Conservation (phyloP, 2,797 vertebrate genomes). For the Typhlichthys subterraneus region DNA sequence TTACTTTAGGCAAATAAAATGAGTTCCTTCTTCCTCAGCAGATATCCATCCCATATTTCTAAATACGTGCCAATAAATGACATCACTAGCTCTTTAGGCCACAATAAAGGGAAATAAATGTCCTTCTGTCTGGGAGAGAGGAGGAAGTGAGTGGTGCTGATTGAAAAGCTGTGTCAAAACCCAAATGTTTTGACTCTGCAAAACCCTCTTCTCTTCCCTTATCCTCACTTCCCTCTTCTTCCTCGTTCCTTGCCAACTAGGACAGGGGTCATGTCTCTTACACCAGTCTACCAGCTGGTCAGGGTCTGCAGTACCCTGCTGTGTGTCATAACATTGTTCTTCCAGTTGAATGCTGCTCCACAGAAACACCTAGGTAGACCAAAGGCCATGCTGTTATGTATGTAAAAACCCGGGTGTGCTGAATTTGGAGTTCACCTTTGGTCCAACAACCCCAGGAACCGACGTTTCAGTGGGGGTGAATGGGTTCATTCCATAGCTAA, state of each 20-base stretch:
- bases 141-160: conserved; percentile 29
- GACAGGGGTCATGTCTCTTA: conserved; percentile 21
- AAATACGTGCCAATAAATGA: background rate
- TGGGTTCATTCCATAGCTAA: conserved; percentile 52
- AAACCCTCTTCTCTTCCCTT: background rate
- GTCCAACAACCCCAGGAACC: conserved; percentile 57
- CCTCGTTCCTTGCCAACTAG: conserved; percentile 10
- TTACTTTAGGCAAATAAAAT: too few species aligned
- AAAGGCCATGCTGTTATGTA: conserved; percentile 25
- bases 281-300: background rate
- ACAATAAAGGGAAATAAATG: background rate
- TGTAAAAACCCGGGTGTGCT: conserved; percentile 25
- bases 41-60: background rate
- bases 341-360: conserved; percentile 14
- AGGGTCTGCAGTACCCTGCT: background rate
- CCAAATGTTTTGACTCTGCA: conserved; percentile 47
- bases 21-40: too few species aligned
- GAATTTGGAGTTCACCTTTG: conserved; percentile 59
- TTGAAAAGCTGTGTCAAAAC: conserved; percentile 1
- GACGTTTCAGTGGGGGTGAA: conserved; percentile 35
- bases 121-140: background rate
- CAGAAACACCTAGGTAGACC: conserved; percentile 4
- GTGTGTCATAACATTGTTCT: conserved; percentile 20
- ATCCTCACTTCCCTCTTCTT: background rate
- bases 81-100: background rate